Percentiles rank a stretch among this genome's conserved stretches.
phyloP scores from a whole-genome alignment of 2,113 vertebrate genomes.

The Meriones unguiculatus region DNA sequence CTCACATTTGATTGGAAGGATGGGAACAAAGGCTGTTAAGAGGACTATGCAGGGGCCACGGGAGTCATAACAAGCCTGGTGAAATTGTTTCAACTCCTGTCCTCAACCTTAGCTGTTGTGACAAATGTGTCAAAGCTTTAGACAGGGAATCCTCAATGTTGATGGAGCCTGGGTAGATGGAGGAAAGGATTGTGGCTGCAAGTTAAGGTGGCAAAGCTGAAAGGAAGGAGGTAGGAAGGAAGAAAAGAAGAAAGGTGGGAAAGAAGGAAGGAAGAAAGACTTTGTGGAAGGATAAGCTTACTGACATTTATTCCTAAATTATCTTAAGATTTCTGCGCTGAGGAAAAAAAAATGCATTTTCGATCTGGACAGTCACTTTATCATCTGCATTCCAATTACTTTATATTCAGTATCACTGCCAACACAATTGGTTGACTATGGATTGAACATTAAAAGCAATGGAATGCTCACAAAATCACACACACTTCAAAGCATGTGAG shows the following conservation, averaged over 20 bases:
- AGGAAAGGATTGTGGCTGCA: slow-evolving; percentile 19
- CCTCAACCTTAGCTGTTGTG: slow-evolving; percentile 74
- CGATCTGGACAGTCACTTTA: background rate
- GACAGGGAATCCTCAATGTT: slow-evolving; percentile 60
- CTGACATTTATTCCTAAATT: background rate
- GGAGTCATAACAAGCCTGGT: slow-evolving; percentile 68
- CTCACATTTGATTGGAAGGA: slow-evolving; percentile 67
- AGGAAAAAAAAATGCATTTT: slow-evolving; percentile 3
- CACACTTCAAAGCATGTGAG: slow-evolving; percentile 3
- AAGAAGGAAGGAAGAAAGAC: background rate
- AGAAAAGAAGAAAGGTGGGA: background rate
- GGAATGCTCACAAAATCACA: background rate
- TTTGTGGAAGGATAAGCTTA: slow-evolving; percentile 44
- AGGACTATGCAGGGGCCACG: slow-evolving; percentile 65
- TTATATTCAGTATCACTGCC: slow-evolving; percentile 10
- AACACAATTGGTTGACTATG: slow-evolving; percentile 35
- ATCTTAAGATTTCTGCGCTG: slow-evolving; percentile 2
- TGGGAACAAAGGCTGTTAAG: slow-evolving; percentile 77
- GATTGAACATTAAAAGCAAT: background rate
- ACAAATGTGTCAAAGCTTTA: slow-evolving; percentile 77
- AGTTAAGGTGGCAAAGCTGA: slow-evolving; percentile 37
- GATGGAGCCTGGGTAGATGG: slow-evolving; percentile 58
- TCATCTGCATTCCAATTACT: background rate
- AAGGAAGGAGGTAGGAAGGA: background rate
- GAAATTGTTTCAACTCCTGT: slow-evolving; percentile 78